A percentile compares a stretch with the other conserved stretches of the same genome.
phyloP scores from a whole-genome alignment of 2,113 vertebrate species.

The Rhinopomastus cyanomelas region DNA sequence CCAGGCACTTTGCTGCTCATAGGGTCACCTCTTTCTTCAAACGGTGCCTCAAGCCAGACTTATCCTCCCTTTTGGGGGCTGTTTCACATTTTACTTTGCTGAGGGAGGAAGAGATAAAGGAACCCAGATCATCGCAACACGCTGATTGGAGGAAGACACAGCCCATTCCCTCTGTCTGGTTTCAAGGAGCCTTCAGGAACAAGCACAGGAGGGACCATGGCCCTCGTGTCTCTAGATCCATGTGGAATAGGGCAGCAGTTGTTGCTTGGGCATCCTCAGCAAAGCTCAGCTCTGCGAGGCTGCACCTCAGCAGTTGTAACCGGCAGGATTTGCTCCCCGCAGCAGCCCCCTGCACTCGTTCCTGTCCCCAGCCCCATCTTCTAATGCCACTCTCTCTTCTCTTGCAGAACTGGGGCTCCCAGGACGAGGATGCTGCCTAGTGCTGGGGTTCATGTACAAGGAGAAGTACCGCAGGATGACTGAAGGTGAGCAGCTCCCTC shows the following conservation, averaged over 20 bases:
- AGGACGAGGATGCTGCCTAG: conserved; percentile 81
- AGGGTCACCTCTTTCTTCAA: conserved; percentile 51
- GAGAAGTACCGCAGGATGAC: conserved; percentile 84
- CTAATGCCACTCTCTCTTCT: conserved; percentile 44
- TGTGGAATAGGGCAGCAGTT: not conserved
- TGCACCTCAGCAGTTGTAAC: not conserved
- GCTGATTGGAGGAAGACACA: not conserved
- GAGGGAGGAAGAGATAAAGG: not conserved
- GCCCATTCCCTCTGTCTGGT: not conserved
- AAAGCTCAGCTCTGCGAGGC: not conserved
- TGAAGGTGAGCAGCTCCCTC: conserved; percentile 77
- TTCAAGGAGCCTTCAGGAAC: not conserved
- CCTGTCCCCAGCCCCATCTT: not conserved
- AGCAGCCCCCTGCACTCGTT: not conserved
- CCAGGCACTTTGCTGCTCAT: not conserved
- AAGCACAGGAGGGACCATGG: not conserved
- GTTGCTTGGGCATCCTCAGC: not conserved
- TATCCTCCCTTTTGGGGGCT: conserved; percentile 25
- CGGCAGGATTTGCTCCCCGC: not conserved
- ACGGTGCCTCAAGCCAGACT: conserved; percentile 43
- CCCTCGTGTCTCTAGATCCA: not conserved
- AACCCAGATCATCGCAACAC: not conserved
- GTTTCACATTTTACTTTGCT: not conserved
- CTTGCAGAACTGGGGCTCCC: conserved; percentile 81
- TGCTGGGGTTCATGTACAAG: conserved; percentile 82